phyloP scores from a whole-genome alignment of 2,113 vertebrate species.

The Seriola dumerili region DNA sequence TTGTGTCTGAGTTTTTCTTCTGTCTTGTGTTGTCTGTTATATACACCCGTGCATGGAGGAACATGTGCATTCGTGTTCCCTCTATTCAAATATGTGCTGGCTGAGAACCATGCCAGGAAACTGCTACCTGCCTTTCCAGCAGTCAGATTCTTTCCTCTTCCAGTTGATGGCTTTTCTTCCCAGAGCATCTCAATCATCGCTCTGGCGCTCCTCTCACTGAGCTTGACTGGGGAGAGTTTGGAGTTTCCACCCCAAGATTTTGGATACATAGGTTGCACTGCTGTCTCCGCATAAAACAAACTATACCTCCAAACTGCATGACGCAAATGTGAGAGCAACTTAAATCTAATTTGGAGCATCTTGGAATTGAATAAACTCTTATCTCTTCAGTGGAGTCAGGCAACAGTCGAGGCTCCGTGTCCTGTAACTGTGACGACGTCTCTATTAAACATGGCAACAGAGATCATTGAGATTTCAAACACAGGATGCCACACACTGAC shows the following conservation, averaged over 20 bases:
- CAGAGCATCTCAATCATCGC: slow-evolving; percentile 47
- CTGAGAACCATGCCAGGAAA: slow-evolving; percentile 42
- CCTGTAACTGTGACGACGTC: neutral
- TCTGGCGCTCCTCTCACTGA: neutral
- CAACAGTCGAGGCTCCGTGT: neutral
- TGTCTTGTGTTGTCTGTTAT: slow-evolving; percentile 10
- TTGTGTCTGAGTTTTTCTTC: neutral
- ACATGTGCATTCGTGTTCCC: slow-evolving; percentile 52
- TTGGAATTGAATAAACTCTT: neutral
- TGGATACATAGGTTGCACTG: neutral
- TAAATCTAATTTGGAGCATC: neutral
- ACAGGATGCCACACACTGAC: neutral
- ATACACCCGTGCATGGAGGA: slow-evolving; percentile 11
- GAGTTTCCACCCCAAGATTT: slow-evolving; percentile 28
- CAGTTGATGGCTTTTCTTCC: slow-evolving; percentile 29
- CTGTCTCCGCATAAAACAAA: slow-evolving; percentile 10
- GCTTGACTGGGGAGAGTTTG: neutral
- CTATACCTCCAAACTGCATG: neutral
- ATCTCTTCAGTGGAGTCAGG: neutral
- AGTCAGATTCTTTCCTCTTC: slow-evolving; percentile 53
- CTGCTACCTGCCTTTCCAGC: slow-evolving; percentile 52
- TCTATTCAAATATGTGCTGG: slow-evolving; percentile 32
- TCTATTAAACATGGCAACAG: neutral
- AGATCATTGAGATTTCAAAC: neutral
- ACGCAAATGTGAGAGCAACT: neutral